Percentiles rank a stretch among this genome's conserved stretches.
Conservation (phyloP, 2,888 invertebrate genomes). For the Nemapogon koenigi region DNA sequence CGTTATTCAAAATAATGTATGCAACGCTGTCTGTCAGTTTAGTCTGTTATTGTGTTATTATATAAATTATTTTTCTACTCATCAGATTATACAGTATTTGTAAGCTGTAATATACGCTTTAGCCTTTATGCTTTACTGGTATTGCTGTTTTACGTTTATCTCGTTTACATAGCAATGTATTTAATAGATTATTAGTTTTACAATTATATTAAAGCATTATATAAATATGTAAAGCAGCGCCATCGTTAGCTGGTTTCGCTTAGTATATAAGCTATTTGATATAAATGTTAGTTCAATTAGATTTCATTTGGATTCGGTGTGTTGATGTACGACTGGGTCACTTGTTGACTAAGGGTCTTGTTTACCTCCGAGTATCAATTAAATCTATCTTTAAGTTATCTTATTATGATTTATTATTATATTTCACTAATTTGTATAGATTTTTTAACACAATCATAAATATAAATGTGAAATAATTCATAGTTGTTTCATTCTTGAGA, state of each 20-base stretch:
- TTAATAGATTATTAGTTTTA: conserved; percentile 48
- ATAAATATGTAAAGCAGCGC: too few relatives aligned
- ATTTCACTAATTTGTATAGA: conserved; percentile 63
- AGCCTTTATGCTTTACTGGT: conserved; percentile 43
- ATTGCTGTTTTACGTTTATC: conserved; percentile 35
- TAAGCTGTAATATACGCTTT: conserved; percentile 56
- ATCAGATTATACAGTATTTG: conserved; percentile 33
- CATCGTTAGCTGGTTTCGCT: too few relatives aligned
- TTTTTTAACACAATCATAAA: conserved; percentile 64
- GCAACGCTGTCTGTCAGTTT: too few relatives aligned
- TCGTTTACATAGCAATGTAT: conserved; percentile 38
- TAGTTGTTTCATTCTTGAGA: conserved; percentile 28
- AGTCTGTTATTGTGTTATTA: conserved; percentile 24
- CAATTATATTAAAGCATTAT: too few relatives aligned
- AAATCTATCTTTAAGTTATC: conserved; percentile 47
- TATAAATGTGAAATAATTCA: conserved; percentile 54
- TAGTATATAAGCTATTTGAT: too few relatives aligned
- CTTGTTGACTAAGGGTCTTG: neutral
- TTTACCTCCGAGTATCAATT: conserved; percentile 66
- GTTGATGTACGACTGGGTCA: too few relatives aligned
- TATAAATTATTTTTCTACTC: conserved; percentile 47
- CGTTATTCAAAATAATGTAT: too few relatives aligned
- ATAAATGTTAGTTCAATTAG: too few relatives aligned
- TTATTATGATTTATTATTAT: conserved; percentile 52
- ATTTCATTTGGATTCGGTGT: too few relatives aligned